These are phyloP conservation scores for Limnephilus marmoratus DNA, from an alignment of 2,888 invertebrate genomes.

Conservation along the genomic window DNA sequence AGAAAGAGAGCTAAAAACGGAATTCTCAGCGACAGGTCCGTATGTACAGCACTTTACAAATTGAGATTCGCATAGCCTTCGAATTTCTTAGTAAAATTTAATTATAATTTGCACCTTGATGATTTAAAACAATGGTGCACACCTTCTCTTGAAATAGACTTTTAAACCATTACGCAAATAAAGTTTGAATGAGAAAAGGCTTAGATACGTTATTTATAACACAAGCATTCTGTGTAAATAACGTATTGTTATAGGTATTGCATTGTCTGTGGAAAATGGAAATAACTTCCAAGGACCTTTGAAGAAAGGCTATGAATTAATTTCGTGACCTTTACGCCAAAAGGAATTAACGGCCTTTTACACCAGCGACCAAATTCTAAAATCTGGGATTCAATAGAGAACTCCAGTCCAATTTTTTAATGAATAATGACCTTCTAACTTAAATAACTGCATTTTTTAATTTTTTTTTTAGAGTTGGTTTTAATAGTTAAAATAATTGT, in stretches of 20 bases:
- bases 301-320: not conserved
- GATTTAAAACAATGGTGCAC: not conserved
- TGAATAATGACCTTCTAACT: no score
- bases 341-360: no score
- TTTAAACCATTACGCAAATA: not conserved
- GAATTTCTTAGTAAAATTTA: not conserved
- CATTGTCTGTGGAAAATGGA: not conserved
- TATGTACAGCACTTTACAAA: not conserved
- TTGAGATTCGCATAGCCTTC: not conserved
- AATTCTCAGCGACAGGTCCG: no score
- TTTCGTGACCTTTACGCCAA: not conserved
- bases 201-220: not conserved
- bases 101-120: not conserved
- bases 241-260: not conserved
- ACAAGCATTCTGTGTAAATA: not conserved
- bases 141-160: not conserved
- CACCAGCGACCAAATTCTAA: no score
- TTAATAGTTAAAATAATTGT: no score
- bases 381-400: no score
- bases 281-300: not conserved
- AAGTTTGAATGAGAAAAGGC: not conserved
- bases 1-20: no score
- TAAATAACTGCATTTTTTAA: no score
- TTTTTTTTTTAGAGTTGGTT: no score
- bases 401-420: no score